Percentiles rank a stretch among this genome's conserved stretches.
Conservation (phyloP, 2,888 invertebrate species). For the Syrista parreyssii region DNA sequence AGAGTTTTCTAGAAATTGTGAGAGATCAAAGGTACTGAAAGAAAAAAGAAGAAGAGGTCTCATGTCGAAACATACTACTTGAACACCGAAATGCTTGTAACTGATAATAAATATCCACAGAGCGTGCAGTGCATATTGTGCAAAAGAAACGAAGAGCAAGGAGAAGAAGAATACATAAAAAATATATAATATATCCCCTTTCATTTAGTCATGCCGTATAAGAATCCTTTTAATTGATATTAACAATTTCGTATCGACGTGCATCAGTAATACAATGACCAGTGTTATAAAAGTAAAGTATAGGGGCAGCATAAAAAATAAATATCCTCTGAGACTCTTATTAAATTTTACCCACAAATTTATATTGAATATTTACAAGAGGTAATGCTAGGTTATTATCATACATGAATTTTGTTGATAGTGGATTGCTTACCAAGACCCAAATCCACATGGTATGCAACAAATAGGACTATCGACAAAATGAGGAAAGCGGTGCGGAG, state of each 20-base stretch:
- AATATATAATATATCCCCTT: background rate
- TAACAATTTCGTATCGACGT: background rate
- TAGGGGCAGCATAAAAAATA: background rate
- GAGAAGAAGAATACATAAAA: background rate
- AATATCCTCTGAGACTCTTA: background rate
- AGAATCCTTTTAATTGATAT: background rate
- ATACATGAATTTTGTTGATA: slow-evolving; percentile 49
- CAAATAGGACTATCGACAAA: slow-evolving; percentile 67
- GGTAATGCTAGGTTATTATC: background rate
- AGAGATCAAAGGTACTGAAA: background rate
- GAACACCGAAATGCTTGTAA: background rate
- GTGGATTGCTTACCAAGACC: slow-evolving; percentile 66
- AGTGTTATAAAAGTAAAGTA: background rate
- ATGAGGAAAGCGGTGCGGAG: slow-evolving; percentile 66
- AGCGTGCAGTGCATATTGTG: background rate
- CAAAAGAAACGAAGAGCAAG: background rate
- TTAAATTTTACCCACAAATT: background rate
- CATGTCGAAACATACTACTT: background rate
- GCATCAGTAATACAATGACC: background rate
- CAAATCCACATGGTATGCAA: slow-evolving; percentile 67
- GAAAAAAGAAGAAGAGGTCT: background rate
- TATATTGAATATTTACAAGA: background rate
- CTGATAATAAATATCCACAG: background rate
- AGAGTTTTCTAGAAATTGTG: background rate
- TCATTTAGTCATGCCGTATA: background rate